Evolutionary conservation across 1,140 invertebrate species (phyloP).

Genomic region (Potamilus streckersoni): DNA sequence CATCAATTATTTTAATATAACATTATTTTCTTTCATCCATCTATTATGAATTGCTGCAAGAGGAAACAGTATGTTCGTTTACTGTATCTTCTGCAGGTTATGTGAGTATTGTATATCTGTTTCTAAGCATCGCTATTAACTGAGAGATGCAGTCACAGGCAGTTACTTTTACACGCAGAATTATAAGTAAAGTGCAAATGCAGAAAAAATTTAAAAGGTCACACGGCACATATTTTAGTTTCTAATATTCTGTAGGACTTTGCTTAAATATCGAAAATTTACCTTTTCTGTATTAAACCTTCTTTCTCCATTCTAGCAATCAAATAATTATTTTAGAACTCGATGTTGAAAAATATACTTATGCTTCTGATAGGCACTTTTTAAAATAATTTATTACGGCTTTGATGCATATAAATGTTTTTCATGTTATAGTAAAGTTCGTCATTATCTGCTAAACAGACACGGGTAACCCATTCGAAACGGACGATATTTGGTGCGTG

Average conservation of each 20-base stretch:
- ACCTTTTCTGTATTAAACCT: too few species aligned
- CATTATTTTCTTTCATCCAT: too few species aligned
- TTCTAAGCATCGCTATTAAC: not conserved
- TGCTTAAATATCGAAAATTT: not conserved
- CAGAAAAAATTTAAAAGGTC: not conserved
- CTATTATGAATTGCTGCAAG: too few species aligned
- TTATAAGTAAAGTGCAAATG: not conserved
- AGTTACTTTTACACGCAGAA: not conserved
- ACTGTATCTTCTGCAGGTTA: too few species aligned
- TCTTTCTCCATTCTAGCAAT: too few species aligned
- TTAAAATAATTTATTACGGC: not conserved
- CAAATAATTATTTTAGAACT: too few species aligned
- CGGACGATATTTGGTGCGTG: not conserved
- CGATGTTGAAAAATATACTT: too few species aligned
- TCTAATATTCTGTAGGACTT: not conserved
- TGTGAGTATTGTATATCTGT: not conserved
- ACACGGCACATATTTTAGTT: not conserved
- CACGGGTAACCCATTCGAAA: not conserved
- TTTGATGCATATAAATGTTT: too few species aligned
- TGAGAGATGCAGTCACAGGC: not conserved
- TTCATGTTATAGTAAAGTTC: not conserved
- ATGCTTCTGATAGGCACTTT: not conserved
- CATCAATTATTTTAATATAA: too few species aligned
- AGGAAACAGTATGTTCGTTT: too few species aligned
- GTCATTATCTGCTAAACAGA: not conserved